A percentile compares a stretch with the other conserved stretches of the same genome.
Conservation (phyloP, 2,113 vertebrate genomes). For the Lasiurus cinereus region DNA sequence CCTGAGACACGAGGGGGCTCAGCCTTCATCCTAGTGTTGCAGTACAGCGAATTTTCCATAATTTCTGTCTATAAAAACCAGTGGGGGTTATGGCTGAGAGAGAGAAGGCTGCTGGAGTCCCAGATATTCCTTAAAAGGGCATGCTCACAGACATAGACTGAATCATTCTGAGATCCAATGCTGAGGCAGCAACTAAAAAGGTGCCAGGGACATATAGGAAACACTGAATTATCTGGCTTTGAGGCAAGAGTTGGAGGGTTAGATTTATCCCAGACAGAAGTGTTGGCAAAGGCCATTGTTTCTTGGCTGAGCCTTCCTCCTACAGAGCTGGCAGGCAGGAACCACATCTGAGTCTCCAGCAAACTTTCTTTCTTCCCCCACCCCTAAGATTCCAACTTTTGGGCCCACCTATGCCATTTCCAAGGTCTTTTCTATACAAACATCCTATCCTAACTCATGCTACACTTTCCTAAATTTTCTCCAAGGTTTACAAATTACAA, state of each 20-base stretch:
- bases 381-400: not conserved
- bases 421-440: not conserved
- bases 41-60: not conserved
- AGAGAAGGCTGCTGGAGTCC: not conserved
- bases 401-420: not conserved
- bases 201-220: not conserved
- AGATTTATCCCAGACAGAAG: not conserved
- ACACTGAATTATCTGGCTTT: not conserved
- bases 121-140: not conserved
- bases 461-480: not conserved
- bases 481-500: not conserved
- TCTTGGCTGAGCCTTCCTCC: not conserved
- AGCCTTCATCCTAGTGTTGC: not conserved
- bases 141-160: not conserved
- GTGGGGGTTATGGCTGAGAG: not conserved
- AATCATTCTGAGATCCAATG: not conserved
- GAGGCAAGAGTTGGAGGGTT: not conserved
- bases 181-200: not conserved
- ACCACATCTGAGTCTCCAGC: not conserved
- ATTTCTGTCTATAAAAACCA: not conserved
- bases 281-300: not conserved
- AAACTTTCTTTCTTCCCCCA: not conserved
- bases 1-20: not conserved
- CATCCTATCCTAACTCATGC: not conserved
- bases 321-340: not conserved